Evolutionary conservation across 2,113 vertebrate genomes (phyloP).

Genomic region (Myrmophylax atrothorax): DNA sequence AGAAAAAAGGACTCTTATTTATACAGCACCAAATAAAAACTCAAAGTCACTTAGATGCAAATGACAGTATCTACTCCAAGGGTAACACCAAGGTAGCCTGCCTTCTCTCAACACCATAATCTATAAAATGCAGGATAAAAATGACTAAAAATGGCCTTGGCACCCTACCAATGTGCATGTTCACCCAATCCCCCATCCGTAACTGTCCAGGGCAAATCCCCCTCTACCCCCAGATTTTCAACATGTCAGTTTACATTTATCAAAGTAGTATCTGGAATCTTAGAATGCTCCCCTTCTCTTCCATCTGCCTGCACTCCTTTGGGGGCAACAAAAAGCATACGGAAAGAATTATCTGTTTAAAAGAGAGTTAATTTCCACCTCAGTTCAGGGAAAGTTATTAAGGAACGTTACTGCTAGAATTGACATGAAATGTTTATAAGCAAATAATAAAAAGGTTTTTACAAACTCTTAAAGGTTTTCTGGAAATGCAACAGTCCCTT

Average conservation of each 20-base stretch:
- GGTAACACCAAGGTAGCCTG: background rate
- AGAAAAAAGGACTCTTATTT: slow-evolving; percentile 56
- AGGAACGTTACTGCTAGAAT: background rate
- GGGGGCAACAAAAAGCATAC: no score
- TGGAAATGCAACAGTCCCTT: background rate
- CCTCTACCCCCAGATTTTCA: background rate
- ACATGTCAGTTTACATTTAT: background rate
- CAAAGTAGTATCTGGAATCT: background rate
- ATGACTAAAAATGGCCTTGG: no score
- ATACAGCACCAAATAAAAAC: background rate
- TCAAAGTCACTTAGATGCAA: accelerated
- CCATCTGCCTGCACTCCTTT: background rate
- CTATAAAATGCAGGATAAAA: background rate
- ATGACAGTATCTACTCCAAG: background rate
- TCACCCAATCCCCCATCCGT: background rate
- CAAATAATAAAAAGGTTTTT: background rate
- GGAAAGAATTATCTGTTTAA: background rate
- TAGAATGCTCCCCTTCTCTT: background rate
- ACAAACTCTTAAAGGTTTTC: background rate
- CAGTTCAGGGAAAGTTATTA: background rate
- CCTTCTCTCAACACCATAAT: background rate
- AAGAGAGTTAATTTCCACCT: background rate
- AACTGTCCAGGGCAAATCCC: background rate
- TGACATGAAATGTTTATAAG: background rate
- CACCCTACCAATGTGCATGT: background rate